phyloP scores from a whole-genome alignment of 2,888 invertebrate genomes.

The Alloplasta piceator region DNA sequence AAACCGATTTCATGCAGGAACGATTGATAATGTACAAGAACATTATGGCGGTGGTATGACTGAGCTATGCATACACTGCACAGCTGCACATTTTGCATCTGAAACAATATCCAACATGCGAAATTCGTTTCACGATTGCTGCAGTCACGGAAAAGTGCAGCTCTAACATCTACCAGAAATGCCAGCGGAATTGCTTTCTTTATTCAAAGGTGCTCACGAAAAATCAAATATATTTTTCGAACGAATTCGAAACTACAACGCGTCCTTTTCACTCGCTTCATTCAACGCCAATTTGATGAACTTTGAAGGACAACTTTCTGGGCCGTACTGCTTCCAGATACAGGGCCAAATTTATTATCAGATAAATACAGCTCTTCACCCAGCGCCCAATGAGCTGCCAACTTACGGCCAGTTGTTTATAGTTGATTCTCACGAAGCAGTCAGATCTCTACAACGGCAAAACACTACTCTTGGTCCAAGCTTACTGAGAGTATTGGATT shows the following conservation, averaged over 20 bases:
- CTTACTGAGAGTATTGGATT: conserved; percentile 38
- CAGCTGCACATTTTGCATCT: conserved; percentile 45
- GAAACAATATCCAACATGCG: conserved; percentile 55
- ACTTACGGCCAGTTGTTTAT: conserved; percentile 53
- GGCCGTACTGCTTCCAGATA: too few relatives aligned
- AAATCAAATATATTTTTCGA: conserved; percentile 56
- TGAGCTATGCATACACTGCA: conserved; percentile 33
- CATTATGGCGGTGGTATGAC: conserved; percentile 40
- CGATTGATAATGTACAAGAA: neutral
- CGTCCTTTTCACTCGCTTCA: conserved; percentile 61
- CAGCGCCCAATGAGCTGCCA: conserved; percentile 36
- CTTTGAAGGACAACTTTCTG: conserved; percentile 36
- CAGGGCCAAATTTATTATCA: too few relatives aligned
- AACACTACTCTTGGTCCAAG: conserved; percentile 38
- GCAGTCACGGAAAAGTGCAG: conserved; percentile 42
- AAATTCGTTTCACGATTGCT: conserved; percentile 61
- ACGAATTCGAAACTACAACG: conserved; percentile 55
- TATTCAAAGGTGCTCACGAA: conserved; percentile 54
- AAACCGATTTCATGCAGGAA: too few relatives aligned
- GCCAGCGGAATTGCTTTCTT: conserved; percentile 39
- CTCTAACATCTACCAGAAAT: conserved; percentile 42
- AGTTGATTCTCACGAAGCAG: conserved; percentile 48
- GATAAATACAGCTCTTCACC: conserved; percentile 39
- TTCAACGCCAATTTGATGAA: conserved; percentile 62
- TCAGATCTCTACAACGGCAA: conserved; percentile 22